These are phyloP conservation scores for Physocephala rufipes DNA, from an alignment of 2,888 invertebrate species.

Conservation along the genomic window DNA sequence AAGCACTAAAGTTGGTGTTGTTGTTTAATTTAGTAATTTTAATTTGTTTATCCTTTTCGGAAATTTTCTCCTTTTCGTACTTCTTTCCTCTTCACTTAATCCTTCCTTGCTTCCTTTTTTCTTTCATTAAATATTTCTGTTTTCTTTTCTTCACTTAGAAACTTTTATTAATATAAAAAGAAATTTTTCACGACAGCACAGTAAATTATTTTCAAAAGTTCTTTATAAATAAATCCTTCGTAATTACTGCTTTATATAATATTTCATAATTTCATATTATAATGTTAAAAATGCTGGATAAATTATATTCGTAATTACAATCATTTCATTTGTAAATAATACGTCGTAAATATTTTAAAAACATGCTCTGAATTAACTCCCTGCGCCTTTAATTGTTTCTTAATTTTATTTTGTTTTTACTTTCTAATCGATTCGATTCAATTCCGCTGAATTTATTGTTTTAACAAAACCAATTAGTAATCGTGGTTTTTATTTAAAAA, in stretches of 20 bases:
- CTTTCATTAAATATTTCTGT: no score
- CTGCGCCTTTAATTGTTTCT: constrained; percentile 55
- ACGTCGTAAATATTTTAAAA: not conserved
- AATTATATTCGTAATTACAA: constrained; percentile 43
- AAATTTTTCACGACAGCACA: constrained; percentile 53
- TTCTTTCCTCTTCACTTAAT: constrained; percentile 24
- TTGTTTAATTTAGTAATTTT: constrained; percentile 20
- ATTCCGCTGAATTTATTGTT: constrained; percentile 24
- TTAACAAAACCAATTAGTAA: constrained; percentile 13
- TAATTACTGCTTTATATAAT: not conserved
- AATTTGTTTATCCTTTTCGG: not conserved
- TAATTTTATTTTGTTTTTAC: constrained; percentile 24
- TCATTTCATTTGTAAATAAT: not conserved
- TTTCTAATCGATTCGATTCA: constrained; percentile 23
- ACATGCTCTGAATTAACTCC: constrained; percentile 42
- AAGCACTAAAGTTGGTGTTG: not conserved
- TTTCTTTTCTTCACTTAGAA: constrained; percentile 28
- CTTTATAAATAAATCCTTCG: not conserved
- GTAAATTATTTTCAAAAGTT: constrained; percentile 49
- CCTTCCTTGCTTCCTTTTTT: constrained; percentile 24
- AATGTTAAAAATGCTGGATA: constrained; percentile 56
- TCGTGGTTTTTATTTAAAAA: constrained; percentile 30
- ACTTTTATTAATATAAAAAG: constrained; percentile 42
- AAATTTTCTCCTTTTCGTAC: not conserved
- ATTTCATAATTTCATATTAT: not conserved